A percentile compares a stretch with the other conserved stretches of the same genome.
phyloP scores from a whole-genome alignment of 2,888 invertebrate genomes.

The Synergus gifuensis region DNA sequence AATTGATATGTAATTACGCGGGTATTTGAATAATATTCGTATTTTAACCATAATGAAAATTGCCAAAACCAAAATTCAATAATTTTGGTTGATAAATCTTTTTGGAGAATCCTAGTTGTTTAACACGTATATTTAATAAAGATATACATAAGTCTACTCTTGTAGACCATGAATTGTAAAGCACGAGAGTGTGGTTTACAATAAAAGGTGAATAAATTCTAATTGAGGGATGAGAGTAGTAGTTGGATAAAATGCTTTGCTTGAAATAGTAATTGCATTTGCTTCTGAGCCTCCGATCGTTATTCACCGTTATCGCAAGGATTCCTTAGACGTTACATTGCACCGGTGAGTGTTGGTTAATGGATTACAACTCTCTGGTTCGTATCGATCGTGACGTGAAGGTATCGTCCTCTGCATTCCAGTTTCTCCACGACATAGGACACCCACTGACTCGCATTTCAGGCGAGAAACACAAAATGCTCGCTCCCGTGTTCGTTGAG shows the following conservation, averaged over 20 bases:
- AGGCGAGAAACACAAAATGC: constrained; percentile 60
- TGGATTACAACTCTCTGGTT: constrained; percentile 39
- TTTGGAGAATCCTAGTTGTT: too few species aligned
- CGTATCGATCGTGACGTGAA: constrained; percentile 42
- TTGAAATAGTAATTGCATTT: constrained; percentile 38
- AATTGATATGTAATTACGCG: too few species aligned
- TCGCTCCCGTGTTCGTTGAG: constrained; percentile 50
- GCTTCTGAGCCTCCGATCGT: constrained; percentile 17
- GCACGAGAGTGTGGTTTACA: neutral
- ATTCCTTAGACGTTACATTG: constrained; percentile 40
- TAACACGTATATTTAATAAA: neutral
- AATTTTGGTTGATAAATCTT: too few species aligned
- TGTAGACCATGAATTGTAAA: neutral
- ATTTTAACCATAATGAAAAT: too few species aligned
- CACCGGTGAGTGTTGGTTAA: constrained; percentile 41
- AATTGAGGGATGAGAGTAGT: neutral
- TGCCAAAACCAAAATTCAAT: too few species aligned
- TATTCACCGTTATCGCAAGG: constrained; percentile 38
- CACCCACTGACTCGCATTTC: constrained; percentile 63
- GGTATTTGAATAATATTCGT: too few species aligned
- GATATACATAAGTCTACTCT: neutral
- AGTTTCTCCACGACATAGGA: constrained; percentile 51
- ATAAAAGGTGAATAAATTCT: constrained; percentile 13
- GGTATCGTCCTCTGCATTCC: constrained; percentile 32
- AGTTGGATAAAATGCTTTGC: constrained; percentile 17